A percentile compares a stretch with the other conserved stretches of the same genome.
These are phyloP conservation scores for Plutomurus gul DNA, from an alignment of 1,140 invertebrate genomes.

Conservation along the genomic window DNA sequence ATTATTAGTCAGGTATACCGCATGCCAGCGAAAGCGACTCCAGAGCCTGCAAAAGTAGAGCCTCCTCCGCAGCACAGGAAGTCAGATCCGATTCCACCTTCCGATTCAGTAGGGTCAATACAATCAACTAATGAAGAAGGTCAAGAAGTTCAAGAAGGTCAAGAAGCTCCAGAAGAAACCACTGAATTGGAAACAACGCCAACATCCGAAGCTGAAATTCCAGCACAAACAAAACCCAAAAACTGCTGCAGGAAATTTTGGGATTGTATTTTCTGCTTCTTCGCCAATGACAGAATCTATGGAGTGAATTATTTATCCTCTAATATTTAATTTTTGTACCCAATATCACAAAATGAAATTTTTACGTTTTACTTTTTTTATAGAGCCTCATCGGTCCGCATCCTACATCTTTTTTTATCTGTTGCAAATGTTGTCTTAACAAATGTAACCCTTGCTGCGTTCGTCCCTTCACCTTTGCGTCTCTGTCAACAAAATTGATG, in stretches of 20 bases:
- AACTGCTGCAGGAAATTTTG: background rate
- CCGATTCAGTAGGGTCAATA: too few relatives aligned
- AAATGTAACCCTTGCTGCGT: background rate
- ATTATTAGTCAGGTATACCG: too few relatives aligned
- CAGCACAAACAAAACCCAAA: background rate
- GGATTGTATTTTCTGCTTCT: background rate
- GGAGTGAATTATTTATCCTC: background rate
- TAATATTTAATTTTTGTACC: background rate
- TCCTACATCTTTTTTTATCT: constrained; percentile 29
- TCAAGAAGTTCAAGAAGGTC: too few relatives aligned
- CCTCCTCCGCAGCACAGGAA: too few relatives aligned
- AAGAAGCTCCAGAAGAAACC: background rate
- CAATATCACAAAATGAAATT: too few relatives aligned
- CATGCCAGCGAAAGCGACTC: too few relatives aligned
- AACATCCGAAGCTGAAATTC: background rate
- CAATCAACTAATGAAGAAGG: too few relatives aligned
- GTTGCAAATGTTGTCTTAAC: background rate
- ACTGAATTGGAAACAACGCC: background rate
- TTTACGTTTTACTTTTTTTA: background rate
- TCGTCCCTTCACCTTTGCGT: background rate
- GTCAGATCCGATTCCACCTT: too few relatives aligned
- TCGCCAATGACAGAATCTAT: constrained; percentile 8
- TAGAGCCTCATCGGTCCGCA: constrained; percentile 42
- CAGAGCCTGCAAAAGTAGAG: too few relatives aligned
- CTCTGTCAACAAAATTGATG: constrained; percentile 35